Base-by-base conservation (phyloP, 1,140 invertebrate genomes). In the Bombus affinis region DNA sequence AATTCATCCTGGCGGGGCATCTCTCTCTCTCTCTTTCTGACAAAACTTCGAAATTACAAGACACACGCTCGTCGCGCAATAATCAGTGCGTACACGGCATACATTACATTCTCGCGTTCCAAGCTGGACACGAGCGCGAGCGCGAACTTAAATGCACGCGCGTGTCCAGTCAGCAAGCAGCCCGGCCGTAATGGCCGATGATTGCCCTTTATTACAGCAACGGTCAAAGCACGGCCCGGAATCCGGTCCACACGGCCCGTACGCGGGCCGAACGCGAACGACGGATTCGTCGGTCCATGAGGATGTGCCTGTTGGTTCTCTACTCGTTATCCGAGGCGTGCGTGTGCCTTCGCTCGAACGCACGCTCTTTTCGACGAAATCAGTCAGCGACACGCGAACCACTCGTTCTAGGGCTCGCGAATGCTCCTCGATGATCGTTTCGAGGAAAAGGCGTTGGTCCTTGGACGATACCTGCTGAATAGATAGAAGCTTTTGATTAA, bases 151-250 rank as follows among this genome's bases (percentile, higher is more conserved):
- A 71, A 79, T 66, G 59, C 66, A 83, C 73, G 76, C 85, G 37
- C 79, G 32, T 53, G 73, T 81, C 39, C 86, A 82, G 47, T 35
- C 66, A 35, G 78, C 91, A 90, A 92, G 81, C 81, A 73, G 87
- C 87, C 81, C 86, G 76, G 39, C 87, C 89, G 90, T 94, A 93
- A 94, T 94, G 93, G 92, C 90, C 92, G 92, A 93, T 93, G 93
- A 94, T 94, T 94, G 93, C 93, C 92, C 93, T 94, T 93, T 93
- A 94, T 94, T 94, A 92, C 92, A 88, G 91, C 92, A 92, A 93
- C 93, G 93, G 93, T 93, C 93, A 92, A 94, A 92, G 92, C 92
- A 93, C 92, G 92, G 91, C 86, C 90, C 92, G 93, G 92, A 93
- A 94, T 94, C 92, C 92, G 92, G 91, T 90, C 85, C 81, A 83